Percentiles rank a stretch among this genome's conserved stretches.
phyloP scores from a whole-genome alignment of 1,140 invertebrate species.

The Bombus soroeensis region DNA sequence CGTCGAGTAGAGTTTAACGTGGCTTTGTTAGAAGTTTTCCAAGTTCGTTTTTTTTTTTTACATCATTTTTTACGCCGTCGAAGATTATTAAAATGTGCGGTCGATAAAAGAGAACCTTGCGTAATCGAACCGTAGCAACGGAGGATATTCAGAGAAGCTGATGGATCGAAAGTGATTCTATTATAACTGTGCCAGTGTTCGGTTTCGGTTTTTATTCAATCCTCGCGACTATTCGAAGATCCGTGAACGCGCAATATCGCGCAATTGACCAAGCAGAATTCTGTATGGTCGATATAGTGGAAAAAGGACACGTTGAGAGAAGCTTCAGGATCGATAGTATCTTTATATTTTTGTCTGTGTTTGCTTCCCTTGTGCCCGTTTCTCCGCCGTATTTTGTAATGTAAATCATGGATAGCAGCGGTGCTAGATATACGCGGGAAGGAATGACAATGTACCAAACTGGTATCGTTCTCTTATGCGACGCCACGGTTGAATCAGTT shows the following conservation, averaged over 20 bases:
- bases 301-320: background rate
- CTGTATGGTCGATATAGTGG: background rate
- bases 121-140: background rate
- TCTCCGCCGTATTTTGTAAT: too few relatives aligned
- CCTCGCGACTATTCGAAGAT: background rate
- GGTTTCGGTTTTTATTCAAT: background rate
- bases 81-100: background rate
- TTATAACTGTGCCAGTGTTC: background rate
- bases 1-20: background rate
- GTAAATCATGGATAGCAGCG: background rate
- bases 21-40: background rate
- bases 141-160: background rate
- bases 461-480: background rate
- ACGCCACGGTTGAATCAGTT: constrained; percentile 11
- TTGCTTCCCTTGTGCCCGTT: background rate
- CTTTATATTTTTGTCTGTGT: background rate
- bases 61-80: background rate
- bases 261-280: background rate
- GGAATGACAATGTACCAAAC: background rate
- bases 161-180: background rate
- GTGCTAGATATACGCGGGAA: background rate
- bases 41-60: background rate
- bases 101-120: background rate
- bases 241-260: background rate
- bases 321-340: background rate